A percentile compares a stretch with the other conserved stretches of the same genome.
Evolutionary conservation across 2,888 invertebrate genomes (phyloP).

Genomic region (Tanypteryx hageni): DNA sequence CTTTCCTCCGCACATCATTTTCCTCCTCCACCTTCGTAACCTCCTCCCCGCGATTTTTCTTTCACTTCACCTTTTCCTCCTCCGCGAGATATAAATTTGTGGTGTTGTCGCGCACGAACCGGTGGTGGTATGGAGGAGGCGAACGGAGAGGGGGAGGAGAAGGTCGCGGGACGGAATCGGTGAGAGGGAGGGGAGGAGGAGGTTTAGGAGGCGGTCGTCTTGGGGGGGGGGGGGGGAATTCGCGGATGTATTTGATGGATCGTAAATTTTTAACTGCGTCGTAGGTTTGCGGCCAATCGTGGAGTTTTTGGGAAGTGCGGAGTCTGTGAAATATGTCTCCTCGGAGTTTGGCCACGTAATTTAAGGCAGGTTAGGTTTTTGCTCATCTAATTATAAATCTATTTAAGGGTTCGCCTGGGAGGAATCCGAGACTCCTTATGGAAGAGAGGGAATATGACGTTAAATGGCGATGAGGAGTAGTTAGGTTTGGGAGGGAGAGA

Average conservation of each 20-base stretch:
- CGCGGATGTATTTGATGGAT: neutral
- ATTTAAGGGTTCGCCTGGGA: neutral
- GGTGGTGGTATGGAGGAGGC: neutral
- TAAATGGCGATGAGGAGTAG: neutral
- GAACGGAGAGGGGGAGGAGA: neutral
- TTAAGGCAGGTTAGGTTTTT: neutral
- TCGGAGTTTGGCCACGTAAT: neutral
- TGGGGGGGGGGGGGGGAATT: neutral
- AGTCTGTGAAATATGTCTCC: neutral
- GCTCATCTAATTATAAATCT: neutral
- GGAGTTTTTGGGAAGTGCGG: no score
- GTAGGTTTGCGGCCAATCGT: neutral
- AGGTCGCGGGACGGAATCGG: neutral
- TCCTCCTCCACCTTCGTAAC: neutral
- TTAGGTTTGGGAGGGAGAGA: no score
- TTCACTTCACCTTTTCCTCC: neutral
- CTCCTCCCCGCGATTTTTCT: neutral
- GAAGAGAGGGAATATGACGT: neutral
- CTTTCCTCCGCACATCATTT: neutral
- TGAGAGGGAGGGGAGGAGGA: no score
- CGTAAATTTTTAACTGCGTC: conserved; percentile 11
- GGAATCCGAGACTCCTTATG: neutral
- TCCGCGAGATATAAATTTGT: neutral
- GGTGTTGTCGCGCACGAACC: neutral
- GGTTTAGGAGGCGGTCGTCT: no score